These are phyloP conservation scores for Falco peregrinus DNA, from an alignment of 2,797 vertebrate species.

Conservation along the genomic window DNA sequence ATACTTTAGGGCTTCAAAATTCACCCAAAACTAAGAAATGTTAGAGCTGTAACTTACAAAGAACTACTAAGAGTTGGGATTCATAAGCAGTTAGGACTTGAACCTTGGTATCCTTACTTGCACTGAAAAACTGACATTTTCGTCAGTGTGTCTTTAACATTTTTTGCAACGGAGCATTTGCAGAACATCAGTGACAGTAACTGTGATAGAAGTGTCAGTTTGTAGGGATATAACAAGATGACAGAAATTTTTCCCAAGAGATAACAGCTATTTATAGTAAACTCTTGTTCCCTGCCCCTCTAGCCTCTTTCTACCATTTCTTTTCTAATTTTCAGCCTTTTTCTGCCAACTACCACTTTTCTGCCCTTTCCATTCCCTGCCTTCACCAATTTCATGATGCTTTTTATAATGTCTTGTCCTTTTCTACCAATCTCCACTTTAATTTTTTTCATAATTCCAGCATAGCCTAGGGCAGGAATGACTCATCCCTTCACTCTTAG, in stretches of 20 bases:
- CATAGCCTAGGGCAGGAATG: background rate
- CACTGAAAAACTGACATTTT: background rate
- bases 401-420: background rate
- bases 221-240: constrained; percentile 23
- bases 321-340: background rate
- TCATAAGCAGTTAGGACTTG: background rate
- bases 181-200: constrained; percentile 40
- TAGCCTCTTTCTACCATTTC: background rate
- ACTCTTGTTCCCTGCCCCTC: background rate
- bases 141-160: background rate
- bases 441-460: constrained; percentile 12
- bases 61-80: background rate
- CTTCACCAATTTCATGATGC: background rate
- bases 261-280: constrained; percentile 16
- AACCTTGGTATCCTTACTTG: background rate
- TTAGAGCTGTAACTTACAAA: background rate
- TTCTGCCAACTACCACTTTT: background rate
- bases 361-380: background rate
- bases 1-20: background rate
- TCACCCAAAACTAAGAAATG: background rate
- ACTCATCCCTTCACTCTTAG: background rate
- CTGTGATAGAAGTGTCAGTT: constrained; percentile 42
- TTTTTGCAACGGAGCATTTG: constrained; percentile 28
- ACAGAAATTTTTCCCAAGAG: constrained; percentile 35
- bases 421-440: background rate